A percentile compares a stretch with the other conserved stretches of the same genome.
These are phyloP conservation scores for Dendrocopos noguchii DNA, from an alignment of 2,113 vertebrate species.

Conservation along the genomic window DNA sequence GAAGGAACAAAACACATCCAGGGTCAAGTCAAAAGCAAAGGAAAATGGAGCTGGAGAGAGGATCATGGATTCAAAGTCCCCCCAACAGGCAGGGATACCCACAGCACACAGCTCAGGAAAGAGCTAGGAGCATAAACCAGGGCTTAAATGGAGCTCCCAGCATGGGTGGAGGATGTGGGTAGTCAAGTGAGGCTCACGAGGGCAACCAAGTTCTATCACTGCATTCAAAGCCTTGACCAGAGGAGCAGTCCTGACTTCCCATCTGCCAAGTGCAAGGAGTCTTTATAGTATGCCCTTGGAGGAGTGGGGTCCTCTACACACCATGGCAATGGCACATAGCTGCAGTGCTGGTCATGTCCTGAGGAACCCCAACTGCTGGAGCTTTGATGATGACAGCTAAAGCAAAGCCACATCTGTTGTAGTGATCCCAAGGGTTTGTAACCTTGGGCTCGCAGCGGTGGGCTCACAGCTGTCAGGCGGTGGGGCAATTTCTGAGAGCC, in stretches of 20 bases:
- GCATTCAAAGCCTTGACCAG: neutral
- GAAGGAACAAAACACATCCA: neutral
- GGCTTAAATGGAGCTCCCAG: neutral
- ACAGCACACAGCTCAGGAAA: neutral
- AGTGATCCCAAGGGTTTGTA: neutral
- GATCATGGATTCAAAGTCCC: neutral
- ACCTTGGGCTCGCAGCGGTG: neutral
- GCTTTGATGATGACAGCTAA: neutral
- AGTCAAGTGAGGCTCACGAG: neutral
- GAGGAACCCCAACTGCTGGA: neutral
- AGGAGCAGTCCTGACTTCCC: neutral
- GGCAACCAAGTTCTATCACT: neutral
- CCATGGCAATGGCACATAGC: rapidly evolving
- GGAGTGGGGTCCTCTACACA: neutral
- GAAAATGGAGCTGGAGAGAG: neutral
- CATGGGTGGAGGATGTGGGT: neutral
- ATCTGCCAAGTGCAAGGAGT: neutral
- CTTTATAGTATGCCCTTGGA: neutral
- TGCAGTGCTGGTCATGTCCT: neutral
- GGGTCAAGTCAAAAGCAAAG: neutral
- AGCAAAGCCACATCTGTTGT: rapidly evolving
- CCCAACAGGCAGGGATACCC: neutral
- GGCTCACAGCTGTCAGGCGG: neutral
- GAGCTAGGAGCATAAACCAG: rapidly evolving
- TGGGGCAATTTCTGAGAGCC: neutral